phyloP scores from a whole-genome alignment of 2,888 invertebrate genomes.

The Meiosimyza decipiens region DNA sequence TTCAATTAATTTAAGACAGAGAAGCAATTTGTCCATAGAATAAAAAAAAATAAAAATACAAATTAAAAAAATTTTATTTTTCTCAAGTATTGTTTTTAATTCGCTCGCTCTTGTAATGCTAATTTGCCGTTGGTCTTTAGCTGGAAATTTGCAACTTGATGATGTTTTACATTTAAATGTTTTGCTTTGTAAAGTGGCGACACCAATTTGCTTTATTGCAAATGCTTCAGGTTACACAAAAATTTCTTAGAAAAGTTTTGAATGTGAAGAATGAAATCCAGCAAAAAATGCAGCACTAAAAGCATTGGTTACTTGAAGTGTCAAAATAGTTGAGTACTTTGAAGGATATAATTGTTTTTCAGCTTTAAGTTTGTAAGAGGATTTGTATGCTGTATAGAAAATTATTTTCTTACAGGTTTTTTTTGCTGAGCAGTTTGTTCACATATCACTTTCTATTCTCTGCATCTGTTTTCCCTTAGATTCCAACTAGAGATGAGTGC shows the following conservation, averaged over 20 bases:
- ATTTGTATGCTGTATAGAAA: too few relatives aligned
- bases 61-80: neutral
- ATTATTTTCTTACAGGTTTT: too few relatives aligned
- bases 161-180: neutral
- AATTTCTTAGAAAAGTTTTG: too few relatives aligned
- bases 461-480: too few relatives aligned
- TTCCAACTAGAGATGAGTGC: too few relatives aligned
- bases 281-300: neutral
- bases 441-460: too few relatives aligned
- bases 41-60: too few relatives aligned
- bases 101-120: slow-evolving; percentile 8
- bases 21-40: neutral
- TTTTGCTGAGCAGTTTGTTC: too few relatives aligned
- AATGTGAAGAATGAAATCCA: too few relatives aligned
- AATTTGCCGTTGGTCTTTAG: slow-evolving; percentile 1
- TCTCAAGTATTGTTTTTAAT: neutral
- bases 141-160: neutral
- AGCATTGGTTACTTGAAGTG: neutral
- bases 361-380: too few relatives aligned
- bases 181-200: neutral
- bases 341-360: too few relatives aligned
- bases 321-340: too few relatives aligned
- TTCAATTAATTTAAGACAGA: neutral
- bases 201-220: neutral
- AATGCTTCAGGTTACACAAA: neutral